Base-by-base conservation (phyloP, 2,113 vertebrate genomes). In the Okapia johnstoni region DNA sequence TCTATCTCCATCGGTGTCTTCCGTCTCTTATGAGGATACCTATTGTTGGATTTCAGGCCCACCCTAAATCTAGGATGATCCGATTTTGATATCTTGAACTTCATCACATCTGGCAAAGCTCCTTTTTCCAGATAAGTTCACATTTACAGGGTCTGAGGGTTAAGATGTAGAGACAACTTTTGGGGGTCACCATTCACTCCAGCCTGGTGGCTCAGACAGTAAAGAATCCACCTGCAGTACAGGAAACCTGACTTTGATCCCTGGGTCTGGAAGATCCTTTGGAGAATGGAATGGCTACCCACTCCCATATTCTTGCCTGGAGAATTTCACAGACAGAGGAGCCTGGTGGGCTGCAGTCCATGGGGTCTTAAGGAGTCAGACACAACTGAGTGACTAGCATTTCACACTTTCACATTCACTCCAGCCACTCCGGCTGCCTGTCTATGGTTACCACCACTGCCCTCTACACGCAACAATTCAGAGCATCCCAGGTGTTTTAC, bases 91-190 rank as follows among this genome's bases (percentile, higher is more conserved):
- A n/a, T 11, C 80, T 36, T 21, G 12, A 21, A 25, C 33, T 23
- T 36, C 3, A 63, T 54, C 33, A 17, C 40, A 2, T 14, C 70
- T 33, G 6, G 4, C 40, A 15, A 70, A 88, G 46, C 11, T 13
- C 26, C 28, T 11, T 16, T 81, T 36, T 19, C 50, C 13, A 55
- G 52, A 11, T 11, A 21, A 89, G 92, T 25, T 36, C 52, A 17
- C 33, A 15, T 4, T 14, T 2, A 5, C 80, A 28, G 52, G 50
- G 25, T 43, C 43, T 33, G 54, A 57, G 73, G 23, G 16, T 21
- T 9, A 25, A 28, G n/a, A 43, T 6, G 0, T 3, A n/a, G 84
- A 52, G 2, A 0, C 33, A 3, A 43, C 6, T 9, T 15, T 28
- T 9, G 13, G n/a, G 26, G 30, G 1, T 7, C 14, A 60, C 43